Base-by-base conservation (phyloP, 2,113 vertebrate genomes). In the Equus quagga region DNA sequence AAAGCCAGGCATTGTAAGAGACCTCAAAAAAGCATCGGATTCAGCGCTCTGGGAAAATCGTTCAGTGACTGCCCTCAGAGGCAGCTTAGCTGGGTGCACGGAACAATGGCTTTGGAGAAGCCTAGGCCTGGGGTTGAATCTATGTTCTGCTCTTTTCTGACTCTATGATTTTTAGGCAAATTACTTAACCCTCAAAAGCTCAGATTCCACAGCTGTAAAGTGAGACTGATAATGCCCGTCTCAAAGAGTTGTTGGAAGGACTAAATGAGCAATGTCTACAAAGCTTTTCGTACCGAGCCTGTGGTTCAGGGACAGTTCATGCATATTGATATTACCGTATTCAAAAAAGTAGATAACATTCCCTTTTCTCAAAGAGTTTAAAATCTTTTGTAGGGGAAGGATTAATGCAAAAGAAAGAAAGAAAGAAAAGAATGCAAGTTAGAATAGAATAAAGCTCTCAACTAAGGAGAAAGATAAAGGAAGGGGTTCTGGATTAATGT, bases 321-420 rank as follows among this genome's bases (percentile, higher is more conserved):
- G 83, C 6, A 49, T 69, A 62, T 33, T 79, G 41, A 49, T 82
- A 13, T 73, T 75, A 78, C 33, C 72, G 60, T 73, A 84, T 76
- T 89, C 41, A 56, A 70, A 84, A 90, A 54, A 24, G 24, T 21
- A 94, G 62, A 58, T 70, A 17, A 36, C 24, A 58, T 92, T 62
- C 7, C 10, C n/a, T 75, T 96, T 96, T 44, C 64, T 93, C 15
- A 82, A 70, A 90, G 33, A 89, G 11, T 44, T 95, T 87, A 67
- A 69, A 31, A 7, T 95, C 9, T 72, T 82, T 33, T 10, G 60
- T 21, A 10, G 8, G 9, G 28, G 3, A 79, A 94, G 6, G 23
- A 84, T 24, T 85, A 72, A 67, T 96, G 17, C 23, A 41, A n/a
- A 28, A 72, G 54, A 73, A 23, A n/a, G 21, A 33, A 54, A 94